These are phyloP conservation scores for Crotalus horridus DNA, from an alignment of 2,113 vertebrate genomes.

Conservation along the genomic window DNA sequence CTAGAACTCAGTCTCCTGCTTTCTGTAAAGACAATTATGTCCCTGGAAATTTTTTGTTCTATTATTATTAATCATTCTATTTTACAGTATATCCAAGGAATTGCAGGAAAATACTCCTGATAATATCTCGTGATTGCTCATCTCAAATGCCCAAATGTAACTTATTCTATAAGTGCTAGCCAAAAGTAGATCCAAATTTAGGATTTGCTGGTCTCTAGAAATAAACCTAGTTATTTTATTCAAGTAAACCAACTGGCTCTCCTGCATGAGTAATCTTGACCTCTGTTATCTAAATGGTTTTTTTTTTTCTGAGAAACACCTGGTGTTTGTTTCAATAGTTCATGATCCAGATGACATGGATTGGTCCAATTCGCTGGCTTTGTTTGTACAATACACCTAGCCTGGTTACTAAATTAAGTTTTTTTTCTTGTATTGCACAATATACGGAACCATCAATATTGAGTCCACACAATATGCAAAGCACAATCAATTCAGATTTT, in stretches of 20 bases:
- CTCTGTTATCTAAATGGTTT: not conserved
- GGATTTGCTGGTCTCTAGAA: not conserved
- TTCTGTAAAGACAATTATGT: not conserved
- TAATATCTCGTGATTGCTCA: not conserved
- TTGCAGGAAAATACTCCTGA: not conserved
- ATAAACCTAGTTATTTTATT: not conserved
- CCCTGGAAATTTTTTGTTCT: not conserved
- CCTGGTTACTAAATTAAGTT: not conserved
- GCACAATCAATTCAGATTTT: not conserved
- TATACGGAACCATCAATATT: not conserved
- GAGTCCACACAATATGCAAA: not conserved
- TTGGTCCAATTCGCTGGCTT: not conserved
- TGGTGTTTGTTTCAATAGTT: not conserved
- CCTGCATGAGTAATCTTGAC: not conserved
- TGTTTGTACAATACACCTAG: not conserved
- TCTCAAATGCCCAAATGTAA: not conserved
- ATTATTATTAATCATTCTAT: not conserved
- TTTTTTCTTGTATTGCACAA: not conserved
- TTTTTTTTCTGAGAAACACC: not conserved
- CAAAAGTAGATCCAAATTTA: not conserved
- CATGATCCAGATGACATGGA: not conserved
- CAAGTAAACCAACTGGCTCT: no score
- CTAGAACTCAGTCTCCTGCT: not conserved
- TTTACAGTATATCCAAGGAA: not conserved
- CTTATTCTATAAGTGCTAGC: not conserved